phyloP scores from a whole-genome alignment of 2,888 invertebrate species.

The Drosophila merina region DNA sequence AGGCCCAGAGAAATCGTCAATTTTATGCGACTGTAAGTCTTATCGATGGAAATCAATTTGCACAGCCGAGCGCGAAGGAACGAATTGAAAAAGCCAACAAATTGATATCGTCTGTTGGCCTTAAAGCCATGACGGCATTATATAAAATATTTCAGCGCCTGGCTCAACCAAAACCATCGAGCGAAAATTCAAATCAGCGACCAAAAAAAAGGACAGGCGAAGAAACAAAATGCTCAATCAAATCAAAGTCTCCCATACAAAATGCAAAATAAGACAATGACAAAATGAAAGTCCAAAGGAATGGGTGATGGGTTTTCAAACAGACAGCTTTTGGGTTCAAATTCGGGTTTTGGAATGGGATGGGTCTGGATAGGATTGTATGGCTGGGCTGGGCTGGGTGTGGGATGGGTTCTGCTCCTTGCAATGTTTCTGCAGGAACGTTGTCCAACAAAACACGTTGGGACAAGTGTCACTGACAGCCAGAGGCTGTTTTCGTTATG shows the following conservation, averaged over 20 bases:
- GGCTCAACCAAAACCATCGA: constrained; percentile 9
- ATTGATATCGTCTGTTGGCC: constrained; percentile 51
- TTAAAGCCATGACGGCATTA: constrained; percentile 36
- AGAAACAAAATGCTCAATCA: constrained; percentile 68
- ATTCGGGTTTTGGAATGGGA: not conserved
- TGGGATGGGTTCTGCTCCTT: constrained; percentile 2
- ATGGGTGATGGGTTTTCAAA: constrained; percentile 15
- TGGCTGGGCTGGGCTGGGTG: not conserved
- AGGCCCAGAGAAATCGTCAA: constrained; percentile 50
- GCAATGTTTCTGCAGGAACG: constrained; percentile 10
- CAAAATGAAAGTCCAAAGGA: constrained; percentile 29
- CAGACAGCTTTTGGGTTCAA: not conserved
- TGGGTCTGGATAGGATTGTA: constrained; percentile 3
- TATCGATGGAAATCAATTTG: constrained; percentile 72
- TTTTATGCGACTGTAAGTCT: constrained; percentile 58
- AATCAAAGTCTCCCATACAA: constrained; percentile 58
- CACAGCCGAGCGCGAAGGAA: constrained; percentile 20
- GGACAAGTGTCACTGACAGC: constrained; percentile 54
- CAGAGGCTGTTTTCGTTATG: constrained; percentile 38
- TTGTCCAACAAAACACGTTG: constrained; percentile 39
- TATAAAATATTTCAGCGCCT: constrained; percentile 18
- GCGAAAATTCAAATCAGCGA: constrained; percentile 63
- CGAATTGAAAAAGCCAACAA: constrained; percentile 47
- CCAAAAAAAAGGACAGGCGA: constrained; percentile 31
- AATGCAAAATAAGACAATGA: constrained; percentile 70